phyloP scores from a whole-genome alignment of 2,113 vertebrate genomes.

The Hyperopisus bebe region DNA sequence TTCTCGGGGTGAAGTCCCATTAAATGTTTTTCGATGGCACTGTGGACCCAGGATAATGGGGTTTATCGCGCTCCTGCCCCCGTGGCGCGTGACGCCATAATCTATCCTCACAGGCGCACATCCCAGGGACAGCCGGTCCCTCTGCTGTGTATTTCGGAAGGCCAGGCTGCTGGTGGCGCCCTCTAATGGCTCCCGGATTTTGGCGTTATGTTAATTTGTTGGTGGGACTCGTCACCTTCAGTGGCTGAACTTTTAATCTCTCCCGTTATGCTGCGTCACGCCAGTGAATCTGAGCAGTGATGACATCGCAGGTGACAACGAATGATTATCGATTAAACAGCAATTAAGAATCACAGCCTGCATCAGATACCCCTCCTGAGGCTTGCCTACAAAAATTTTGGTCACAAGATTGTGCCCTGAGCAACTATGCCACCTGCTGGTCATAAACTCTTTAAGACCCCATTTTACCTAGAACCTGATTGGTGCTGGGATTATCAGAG shows the following conservation, averaged over 20 bases:
- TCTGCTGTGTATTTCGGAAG: not conserved
- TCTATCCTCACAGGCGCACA: not conserved
- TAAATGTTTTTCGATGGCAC: not conserved
- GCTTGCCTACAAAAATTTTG: not conserved
- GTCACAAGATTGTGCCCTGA: not conserved
- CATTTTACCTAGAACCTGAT: not conserved
- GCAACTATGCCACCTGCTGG: not conserved
- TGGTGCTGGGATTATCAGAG: not conserved
- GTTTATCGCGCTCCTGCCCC: not conserved
- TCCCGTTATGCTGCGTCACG: not conserved
- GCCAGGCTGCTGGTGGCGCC: not conserved
- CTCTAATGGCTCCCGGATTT: not conserved
- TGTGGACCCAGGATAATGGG: not conserved
- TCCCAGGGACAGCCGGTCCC: not conserved
- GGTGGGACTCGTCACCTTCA: not conserved
- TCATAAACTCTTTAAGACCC: not conserved
- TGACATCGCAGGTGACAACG: not conserved
- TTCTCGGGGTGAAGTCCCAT: not conserved
- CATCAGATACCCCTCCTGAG: not conserved
- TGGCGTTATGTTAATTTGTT: not conserved
- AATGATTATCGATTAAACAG: slow-evolving; percentile 6
- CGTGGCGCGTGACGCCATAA: not conserved
- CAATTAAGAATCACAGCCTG: not conserved
- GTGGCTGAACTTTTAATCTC: not conserved
- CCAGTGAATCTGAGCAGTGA: not conserved